Conservation (phyloP, 2,797 vertebrate species). For the Urophycis tenuis region DNA sequence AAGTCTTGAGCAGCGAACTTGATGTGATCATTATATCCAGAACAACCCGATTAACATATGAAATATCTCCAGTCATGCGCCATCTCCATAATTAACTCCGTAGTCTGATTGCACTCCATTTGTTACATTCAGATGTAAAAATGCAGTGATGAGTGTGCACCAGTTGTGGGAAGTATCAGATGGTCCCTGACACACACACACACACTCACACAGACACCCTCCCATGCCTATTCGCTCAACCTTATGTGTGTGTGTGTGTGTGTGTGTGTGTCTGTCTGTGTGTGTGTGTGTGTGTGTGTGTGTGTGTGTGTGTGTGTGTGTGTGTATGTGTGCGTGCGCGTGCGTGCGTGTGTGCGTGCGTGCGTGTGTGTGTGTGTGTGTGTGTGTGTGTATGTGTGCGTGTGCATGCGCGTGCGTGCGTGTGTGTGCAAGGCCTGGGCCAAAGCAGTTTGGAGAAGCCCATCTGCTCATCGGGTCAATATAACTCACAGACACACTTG, state of each 20-base stretch:
- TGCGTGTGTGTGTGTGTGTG: no score
- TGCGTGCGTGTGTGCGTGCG: no score
- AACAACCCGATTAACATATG: constrained; percentile 19
- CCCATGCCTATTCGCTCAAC: constrained; percentile 36
- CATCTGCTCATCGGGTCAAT: constrained; percentile 51
- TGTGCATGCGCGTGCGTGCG: no score
- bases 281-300: no score
- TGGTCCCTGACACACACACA: constrained; percentile 36
- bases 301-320: no score
- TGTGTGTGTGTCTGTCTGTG: no score
- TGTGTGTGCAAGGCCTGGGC: constrained; percentile 9
- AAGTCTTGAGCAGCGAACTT: not conserved
- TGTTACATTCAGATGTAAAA: constrained; percentile 52
- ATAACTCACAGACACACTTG: constrained; percentile 13
- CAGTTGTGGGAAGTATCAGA: constrained; percentile 51
- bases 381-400: no score
- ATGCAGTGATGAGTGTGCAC: constrained; percentile 13
- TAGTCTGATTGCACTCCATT: constrained; percentile 40
- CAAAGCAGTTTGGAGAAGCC: constrained; percentile 31
- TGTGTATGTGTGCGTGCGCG: no score
- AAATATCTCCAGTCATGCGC: constrained; percentile 23
- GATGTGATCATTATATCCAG: constrained; percentile 4
- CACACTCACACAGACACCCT: constrained; percentile 25
- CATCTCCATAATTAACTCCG: constrained; percentile 41
- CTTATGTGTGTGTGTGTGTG: constrained; percentile 23